phyloP scores from a whole-genome alignment of 2,797 vertebrate species.

The Anabas testudineus region DNA sequence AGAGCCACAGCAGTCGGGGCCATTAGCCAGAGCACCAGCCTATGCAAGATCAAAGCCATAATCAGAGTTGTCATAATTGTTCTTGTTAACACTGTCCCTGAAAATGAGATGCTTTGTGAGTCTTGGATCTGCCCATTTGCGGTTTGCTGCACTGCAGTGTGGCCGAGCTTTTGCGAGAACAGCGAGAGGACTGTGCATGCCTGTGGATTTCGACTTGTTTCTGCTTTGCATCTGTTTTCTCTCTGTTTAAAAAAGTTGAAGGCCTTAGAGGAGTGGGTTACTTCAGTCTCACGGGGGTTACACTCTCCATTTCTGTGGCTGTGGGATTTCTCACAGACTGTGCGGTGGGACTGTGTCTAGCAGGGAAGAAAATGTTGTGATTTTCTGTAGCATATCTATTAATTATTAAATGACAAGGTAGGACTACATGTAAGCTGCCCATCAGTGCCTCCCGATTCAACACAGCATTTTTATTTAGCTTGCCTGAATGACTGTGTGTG shows the following conservation, averaged over 20 bases:
- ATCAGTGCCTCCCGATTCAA: conserved; percentile 70
- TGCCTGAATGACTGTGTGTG: conserved; percentile 60
- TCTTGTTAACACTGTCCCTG: conserved; percentile 75
- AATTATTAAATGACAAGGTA: conserved; percentile 81
- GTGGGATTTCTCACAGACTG: conserved; percentile 82
- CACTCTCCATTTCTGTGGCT: conserved; percentile 65
- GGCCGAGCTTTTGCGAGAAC: conserved; percentile 61
- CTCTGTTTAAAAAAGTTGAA: conserved; percentile 79
- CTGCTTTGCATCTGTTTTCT: conserved; percentile 79
- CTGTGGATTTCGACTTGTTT: conserved; percentile 76
- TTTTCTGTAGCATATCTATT: conserved; percentile 74
- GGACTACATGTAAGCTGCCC: conserved; percentile 66
- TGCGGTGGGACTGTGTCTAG: conserved; percentile 76
- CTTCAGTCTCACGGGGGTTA: conserved; percentile 72
- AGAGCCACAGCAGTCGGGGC: conserved; percentile 61
- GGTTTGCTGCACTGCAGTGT: conserved; percentile 73
- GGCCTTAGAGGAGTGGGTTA: conserved; percentile 74
- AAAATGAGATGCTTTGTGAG: conserved; percentile 72
- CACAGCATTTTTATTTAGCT: conserved; percentile 73
- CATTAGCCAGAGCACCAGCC: conserved; percentile 76
- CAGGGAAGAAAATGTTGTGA: conserved; percentile 43
- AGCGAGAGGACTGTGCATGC: conserved; percentile 45
- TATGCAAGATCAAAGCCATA: conserved; percentile 75
- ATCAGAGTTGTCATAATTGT: conserved; percentile 78
- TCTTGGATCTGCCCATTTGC: conserved; percentile 55